phyloP scores from a whole-genome alignment of 2,113 vertebrate species.

The human region DNA sequence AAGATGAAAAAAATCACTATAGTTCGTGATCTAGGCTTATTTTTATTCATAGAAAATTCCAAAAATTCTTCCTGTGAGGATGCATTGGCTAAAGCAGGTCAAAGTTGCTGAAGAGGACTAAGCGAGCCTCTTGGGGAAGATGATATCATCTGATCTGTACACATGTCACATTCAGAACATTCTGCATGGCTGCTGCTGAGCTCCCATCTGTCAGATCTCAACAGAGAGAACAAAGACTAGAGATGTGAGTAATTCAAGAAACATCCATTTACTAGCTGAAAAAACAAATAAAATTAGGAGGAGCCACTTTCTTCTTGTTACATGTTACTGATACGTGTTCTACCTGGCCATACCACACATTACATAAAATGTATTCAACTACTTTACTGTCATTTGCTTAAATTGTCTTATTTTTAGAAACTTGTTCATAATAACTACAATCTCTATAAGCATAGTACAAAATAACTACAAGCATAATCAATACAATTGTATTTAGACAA shows the following conservation, averaged over 20 bases:
- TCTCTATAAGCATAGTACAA: too few relatives aligned
- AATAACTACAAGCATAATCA: background rate
- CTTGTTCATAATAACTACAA: background rate
- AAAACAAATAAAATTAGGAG: background rate
- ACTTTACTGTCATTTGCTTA: background rate
- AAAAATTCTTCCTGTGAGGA: background rate
- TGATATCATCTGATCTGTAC: background rate
- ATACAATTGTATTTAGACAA: background rate
- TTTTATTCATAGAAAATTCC: background rate
- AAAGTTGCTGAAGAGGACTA: background rate
- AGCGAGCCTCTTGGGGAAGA: background rate
- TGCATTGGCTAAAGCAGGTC: background rate
- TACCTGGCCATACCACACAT: background rate
- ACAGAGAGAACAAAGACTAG: background rate
- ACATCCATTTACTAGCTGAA: background rate
- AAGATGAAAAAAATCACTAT: background rate
- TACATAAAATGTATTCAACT: background rate
- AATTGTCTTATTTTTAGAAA: slow-evolving; percentile 2
- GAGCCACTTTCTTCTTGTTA: background rate
- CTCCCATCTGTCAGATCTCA: slow-evolving; percentile 4
- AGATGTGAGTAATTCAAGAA: background rate
- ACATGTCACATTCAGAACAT: background rate
- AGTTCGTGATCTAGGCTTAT: background rate
- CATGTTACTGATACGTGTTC: background rate
- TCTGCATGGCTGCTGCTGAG: slow-evolving; percentile 10